Percentiles rank a stretch among this genome's conserved stretches.
These are phyloP conservation scores for Pollenia angustigena DNA, from an alignment of 2,888 invertebrate genomes.

Conservation along the genomic window DNA sequence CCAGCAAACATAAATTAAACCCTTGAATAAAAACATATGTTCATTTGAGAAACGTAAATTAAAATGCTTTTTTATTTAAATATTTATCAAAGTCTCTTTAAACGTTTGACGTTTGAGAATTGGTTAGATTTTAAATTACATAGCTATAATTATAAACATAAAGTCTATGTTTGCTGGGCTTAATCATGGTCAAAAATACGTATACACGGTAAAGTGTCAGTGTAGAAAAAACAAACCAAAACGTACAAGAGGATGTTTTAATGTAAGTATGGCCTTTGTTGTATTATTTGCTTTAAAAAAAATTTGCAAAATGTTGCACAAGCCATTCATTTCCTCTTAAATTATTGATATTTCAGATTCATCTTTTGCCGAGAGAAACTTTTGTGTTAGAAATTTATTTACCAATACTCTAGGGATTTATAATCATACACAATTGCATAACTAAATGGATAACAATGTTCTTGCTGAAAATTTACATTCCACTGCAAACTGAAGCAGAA, in stretches of 20 bases:
- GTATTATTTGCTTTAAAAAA: not conserved
- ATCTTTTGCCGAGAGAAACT: conserved; percentile 31
- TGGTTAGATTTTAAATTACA: too few relatives aligned
- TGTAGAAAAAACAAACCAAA: not conserved
- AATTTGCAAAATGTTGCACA: conserved; percentile 15
- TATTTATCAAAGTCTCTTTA: too few relatives aligned
- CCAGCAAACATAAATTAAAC: too few relatives aligned
- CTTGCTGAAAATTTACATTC: not conserved
- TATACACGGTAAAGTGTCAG: not conserved
- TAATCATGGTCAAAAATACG: not conserved
- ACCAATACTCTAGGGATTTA: conserved; percentile 54
- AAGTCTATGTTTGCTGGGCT: too few relatives aligned
- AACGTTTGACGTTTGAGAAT: too few relatives aligned
- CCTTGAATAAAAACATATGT: too few relatives aligned
- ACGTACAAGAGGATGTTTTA: conserved; percentile 7
- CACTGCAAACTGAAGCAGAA: conserved; percentile 10
- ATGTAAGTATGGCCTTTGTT: conserved; percentile 1
- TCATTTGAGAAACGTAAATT: too few relatives aligned
- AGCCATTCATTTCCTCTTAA: conserved; percentile 48
- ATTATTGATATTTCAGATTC: conserved; percentile 22
- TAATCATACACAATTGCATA: conserved; percentile 16
- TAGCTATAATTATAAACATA: too few relatives aligned
- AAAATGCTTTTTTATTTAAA: too few relatives aligned
- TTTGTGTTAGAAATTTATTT: conserved; percentile 54
- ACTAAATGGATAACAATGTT: not conserved